Percentiles rank a stretch among this genome's conserved stretches.
phyloP scores from a whole-genome alignment of 2,888 invertebrate genomes.

The Agriotes lineatus region DNA sequence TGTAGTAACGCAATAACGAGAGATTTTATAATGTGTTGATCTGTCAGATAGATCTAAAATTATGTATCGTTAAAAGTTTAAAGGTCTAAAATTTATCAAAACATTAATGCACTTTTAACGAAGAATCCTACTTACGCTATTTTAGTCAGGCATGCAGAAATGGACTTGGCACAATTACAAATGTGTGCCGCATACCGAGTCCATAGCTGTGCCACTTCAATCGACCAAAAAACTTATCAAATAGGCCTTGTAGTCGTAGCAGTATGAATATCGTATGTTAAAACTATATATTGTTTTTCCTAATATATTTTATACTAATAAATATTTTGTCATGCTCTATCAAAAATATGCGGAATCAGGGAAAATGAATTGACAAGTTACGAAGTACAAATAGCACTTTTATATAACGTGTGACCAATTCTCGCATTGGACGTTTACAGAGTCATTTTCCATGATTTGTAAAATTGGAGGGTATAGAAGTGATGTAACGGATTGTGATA shows the following conservation, averaged over 20 bases:
- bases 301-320: constrained; percentile 51
- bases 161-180: constrained; percentile 6
- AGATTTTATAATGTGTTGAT: constrained; percentile 44
- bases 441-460: constrained; percentile 47
- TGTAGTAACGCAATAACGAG: constrained; percentile 39
- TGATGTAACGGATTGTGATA: constrained; percentile 63
- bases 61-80: constrained; percentile 30
- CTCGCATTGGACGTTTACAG: constrained; percentile 19
- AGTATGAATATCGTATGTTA: constrained; percentile 49
- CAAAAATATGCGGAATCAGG: constrained; percentile 53
- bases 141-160: constrained; percentile 9
- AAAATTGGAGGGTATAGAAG: constrained; percentile 47
- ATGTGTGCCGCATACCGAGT: constrained; percentile 27
- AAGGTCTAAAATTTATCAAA: constrained; percentile 30
- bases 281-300: constrained; percentile 39
- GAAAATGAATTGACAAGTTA: constrained; percentile 43
- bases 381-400: constrained; percentile 38
- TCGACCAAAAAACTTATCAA: constrained; percentile 62
- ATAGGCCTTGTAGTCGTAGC: constrained; percentile 62
- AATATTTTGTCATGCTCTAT: constrained; percentile 49
- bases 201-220: constrained; percentile 54
- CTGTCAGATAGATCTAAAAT: constrained; percentile 39
- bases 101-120: constrained; percentile 13
- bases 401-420: constrained; percentile 28
- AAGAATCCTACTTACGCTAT: constrained; percentile 17